These are phyloP conservation scores for Gymnoscopelus microlampas DNA, from an alignment of 2,797 vertebrate genomes.

Conservation along the genomic window DNA sequence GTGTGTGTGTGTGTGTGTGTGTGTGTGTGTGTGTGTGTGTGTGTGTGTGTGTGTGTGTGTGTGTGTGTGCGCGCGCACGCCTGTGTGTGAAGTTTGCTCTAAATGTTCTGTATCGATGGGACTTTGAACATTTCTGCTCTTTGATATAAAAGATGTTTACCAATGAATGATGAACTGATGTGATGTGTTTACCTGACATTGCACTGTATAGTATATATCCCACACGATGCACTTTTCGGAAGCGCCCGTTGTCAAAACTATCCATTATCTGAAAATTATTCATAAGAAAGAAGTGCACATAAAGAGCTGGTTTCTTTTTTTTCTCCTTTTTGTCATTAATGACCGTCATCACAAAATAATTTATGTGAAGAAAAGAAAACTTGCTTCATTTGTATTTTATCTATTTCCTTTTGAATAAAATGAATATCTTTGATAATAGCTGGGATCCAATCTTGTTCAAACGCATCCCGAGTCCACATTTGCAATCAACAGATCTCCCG, in stretches of 20 bases:
- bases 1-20: no score
- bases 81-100: conserved; percentile 56
- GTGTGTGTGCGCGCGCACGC: no score
- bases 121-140: conserved; percentile 68
- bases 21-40: no score
- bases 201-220: conserved; percentile 76
- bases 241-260: conserved; percentile 54
- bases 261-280: conserved; percentile 51
- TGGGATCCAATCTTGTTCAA: conserved; percentile 57
- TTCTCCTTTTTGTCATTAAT: conserved; percentile 63
- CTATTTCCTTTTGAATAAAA: conserved; percentile 79
- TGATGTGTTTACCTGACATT: conserved; percentile 76
- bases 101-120: conserved; percentile 76
- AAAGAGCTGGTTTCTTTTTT: conserved; percentile 46
- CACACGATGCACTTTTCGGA: conserved; percentile 64
- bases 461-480: conserved; percentile 27
- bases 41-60: no score
- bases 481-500: conserved; percentile 15
- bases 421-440: conserved; percentile 78
- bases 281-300: conserved; percentile 14
- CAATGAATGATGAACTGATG: conserved; percentile 76
- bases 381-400: conserved; percentile 74
- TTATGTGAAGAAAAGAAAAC: conserved; percentile 61
- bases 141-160: conserved; percentile 77
- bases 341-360: conserved; percentile 64